Percentiles rank a stretch among this genome's conserved stretches.
Conservation (phyloP, 2,113 vertebrate genomes). For the Saimiri boliviensis region DNA sequence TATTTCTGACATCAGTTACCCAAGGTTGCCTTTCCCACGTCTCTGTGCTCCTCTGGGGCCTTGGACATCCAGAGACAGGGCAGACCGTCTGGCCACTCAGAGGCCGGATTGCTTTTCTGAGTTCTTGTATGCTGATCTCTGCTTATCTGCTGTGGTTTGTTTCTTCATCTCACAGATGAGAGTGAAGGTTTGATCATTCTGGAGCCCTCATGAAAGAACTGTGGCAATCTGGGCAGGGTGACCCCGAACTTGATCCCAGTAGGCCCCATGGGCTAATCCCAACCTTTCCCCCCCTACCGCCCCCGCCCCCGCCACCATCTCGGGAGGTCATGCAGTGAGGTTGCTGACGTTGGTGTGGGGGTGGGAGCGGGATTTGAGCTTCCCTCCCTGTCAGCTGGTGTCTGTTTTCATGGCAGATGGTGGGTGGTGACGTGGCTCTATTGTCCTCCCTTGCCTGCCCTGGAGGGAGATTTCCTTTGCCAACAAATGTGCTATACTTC, state of each 20-base stretch:
- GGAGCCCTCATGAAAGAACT: neutral
- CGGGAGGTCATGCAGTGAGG: constrained; percentile 44
- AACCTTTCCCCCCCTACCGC: neutral
- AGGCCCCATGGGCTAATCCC: constrained; percentile 62
- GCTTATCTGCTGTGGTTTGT: neutral
- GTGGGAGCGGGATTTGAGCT: constrained; percentile 66
- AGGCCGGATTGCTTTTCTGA: constrained; percentile 33
- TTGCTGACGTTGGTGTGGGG: constrained; percentile 71
- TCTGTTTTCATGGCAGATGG: constrained; percentile 82
- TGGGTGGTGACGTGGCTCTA: constrained; percentile 63
- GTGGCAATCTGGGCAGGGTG: constrained; percentile 64
- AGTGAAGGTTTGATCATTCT: constrained; percentile 23
- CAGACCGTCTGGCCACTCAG: neutral
- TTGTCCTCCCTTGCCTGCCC: constrained; percentile 72
- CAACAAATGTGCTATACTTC: constrained; percentile 65
- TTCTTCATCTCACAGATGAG: constrained; percentile 29
- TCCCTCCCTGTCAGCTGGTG: constrained; percentile 77
- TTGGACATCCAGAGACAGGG: neutral
- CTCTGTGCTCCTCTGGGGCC: neutral
- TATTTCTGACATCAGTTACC: neutral
- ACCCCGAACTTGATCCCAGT: constrained; percentile 68
- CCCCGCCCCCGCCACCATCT: neutral
- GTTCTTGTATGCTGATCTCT: neutral
- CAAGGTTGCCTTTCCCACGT: neutral
- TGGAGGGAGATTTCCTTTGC: constrained; percentile 69